Percentiles rank a stretch among this genome's conserved stretches.
Conservation (phyloP, 2,113 vertebrate species). For the Spilogale gracilis region DNA sequence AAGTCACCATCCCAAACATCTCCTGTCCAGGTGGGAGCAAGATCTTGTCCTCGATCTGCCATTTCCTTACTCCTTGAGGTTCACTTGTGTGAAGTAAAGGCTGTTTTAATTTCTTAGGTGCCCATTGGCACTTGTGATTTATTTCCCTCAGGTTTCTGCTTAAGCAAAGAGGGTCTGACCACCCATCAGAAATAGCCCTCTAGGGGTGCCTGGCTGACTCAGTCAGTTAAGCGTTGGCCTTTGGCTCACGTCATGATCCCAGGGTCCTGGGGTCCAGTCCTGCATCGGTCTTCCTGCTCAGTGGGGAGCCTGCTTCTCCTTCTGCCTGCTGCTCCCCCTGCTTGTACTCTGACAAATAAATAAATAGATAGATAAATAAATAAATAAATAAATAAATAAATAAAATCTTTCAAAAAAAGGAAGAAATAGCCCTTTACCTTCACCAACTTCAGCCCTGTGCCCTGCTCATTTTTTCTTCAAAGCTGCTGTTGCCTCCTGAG, state of each 20-base stretch:
- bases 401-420: too few species aligned
- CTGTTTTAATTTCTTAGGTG: background rate
- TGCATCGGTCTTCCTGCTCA: too few species aligned
- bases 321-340: too few species aligned
- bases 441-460: accelerated
- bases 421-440: background rate
- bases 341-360: too few species aligned
- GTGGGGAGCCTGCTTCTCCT: too few species aligned
- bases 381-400: too few species aligned
- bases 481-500: background rate
- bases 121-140: background rate
- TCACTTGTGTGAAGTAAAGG: background rate
- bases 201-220: background rate
- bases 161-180: background rate
- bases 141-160: background rate
- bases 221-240: too few species aligned
- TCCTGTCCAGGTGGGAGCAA: background rate
- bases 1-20: too few species aligned
- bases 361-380: too few species aligned
- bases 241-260: too few species aligned
- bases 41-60: background rate
- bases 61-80: background rate
- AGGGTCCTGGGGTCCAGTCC: too few species aligned
- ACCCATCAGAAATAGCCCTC: background rate
- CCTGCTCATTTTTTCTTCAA: background rate